These are phyloP conservation scores for Hipparchia sbordonii DNA, from an alignment of 2,888 invertebrate genomes.

Conservation along the genomic window DNA sequence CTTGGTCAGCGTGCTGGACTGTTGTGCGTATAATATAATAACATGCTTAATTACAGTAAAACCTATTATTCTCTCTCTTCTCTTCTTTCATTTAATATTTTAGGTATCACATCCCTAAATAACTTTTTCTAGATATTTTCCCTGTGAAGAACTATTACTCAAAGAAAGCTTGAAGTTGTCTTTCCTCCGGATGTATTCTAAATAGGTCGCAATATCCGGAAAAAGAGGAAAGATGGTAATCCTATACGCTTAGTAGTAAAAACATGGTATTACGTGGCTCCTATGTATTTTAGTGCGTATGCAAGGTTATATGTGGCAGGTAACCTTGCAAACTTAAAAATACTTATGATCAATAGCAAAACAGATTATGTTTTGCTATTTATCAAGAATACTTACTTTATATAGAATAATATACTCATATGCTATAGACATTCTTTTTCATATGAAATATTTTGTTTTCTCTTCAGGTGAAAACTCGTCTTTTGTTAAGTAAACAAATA, in stretches of 20 bases:
- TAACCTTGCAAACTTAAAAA: slow-evolving; percentile 2
- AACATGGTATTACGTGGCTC: background rate
- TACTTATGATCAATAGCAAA: background rate
- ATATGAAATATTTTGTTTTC: too few species aligned
- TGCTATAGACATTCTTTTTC: too few species aligned
- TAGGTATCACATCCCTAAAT: too few species aligned
- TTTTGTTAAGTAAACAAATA: too few species aligned
- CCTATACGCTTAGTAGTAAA: background rate
- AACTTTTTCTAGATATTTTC: too few species aligned
- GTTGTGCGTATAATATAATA: too few species aligned
- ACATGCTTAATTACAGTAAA: too few species aligned
- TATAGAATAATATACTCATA: too few species aligned
- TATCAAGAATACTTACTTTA: too few species aligned
- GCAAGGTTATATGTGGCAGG: background rate
- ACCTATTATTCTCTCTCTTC: too few species aligned
- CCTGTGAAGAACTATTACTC: background rate
- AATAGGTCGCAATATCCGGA: slow-evolving; percentile 2
- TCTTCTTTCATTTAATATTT: too few species aligned
- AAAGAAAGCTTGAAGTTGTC: background rate
- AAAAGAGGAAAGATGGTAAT: background rate
- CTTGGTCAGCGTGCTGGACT: background rate
- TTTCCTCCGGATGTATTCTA: background rate
- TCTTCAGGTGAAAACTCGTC: too few species aligned
- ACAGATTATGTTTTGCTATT: background rate
- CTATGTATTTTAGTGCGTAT: background rate